phyloP scores from a whole-genome alignment of 2,113 vertebrate species.

The Emydocephalus ijimae region DNA sequence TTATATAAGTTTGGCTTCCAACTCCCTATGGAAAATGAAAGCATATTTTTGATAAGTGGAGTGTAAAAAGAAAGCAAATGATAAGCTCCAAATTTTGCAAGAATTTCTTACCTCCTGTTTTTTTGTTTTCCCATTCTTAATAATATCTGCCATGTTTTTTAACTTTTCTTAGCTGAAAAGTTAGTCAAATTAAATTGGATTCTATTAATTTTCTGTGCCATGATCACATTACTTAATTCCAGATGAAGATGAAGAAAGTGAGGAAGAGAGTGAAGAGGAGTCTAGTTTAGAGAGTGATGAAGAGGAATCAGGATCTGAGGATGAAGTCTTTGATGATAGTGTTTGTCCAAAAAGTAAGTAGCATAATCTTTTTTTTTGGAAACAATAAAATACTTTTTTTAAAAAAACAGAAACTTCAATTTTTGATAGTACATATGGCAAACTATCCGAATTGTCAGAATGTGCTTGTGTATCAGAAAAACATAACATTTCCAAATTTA shows the following conservation, averaged over 20 bases:
- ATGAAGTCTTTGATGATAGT: conserved; percentile 67
- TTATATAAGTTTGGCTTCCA: not conserved
- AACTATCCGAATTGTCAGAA: not conserved
- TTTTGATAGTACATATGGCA: not conserved
- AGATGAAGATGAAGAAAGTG: conserved; percentile 76
- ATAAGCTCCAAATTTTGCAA: not conserved
- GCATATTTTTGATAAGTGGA: not conserved
- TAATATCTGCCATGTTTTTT: not conserved
- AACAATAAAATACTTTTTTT: not conserved
- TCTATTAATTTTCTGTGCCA: not conserved
- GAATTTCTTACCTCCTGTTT: not conserved
- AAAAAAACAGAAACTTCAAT: not conserved
- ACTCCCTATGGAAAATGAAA: not conserved
- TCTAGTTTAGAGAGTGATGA: conserved; percentile 70
- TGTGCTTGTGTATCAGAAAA: not conserved
- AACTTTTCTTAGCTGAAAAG: not conserved
- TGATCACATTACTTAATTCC: conserved; percentile 32
- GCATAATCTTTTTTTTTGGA: conserved; percentile 20
- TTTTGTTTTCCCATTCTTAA: not conserved
- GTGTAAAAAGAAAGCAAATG: not conserved
- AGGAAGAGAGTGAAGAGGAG: conserved; percentile 76
- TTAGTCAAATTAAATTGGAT: not conserved
- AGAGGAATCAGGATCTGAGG: conserved; percentile 70
- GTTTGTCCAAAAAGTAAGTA: conserved; percentile 80
- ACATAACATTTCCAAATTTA: not conserved